Evolutionary conservation across 2,888 invertebrate genomes (phyloP).

Genomic region (Auanema sp.): DNA sequence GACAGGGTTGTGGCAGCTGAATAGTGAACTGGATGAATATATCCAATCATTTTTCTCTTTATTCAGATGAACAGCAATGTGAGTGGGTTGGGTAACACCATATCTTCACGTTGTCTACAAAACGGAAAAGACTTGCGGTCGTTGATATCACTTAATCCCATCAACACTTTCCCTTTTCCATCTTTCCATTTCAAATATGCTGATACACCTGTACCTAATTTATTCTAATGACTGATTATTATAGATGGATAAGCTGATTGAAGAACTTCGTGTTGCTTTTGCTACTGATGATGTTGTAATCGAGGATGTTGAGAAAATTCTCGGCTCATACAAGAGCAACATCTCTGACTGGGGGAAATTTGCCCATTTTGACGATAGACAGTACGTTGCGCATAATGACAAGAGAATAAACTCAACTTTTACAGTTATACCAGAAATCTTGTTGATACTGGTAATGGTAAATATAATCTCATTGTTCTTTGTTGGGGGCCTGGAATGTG

Average conservation of each 20-base stretch:
- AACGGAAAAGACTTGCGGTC: no score
- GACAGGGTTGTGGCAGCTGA: no score
- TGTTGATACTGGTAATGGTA: slow-evolving; percentile 69
- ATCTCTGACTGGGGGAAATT: slow-evolving; percentile 88
- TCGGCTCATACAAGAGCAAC: slow-evolving; percentile 81
- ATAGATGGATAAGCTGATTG: slow-evolving; percentile 41
- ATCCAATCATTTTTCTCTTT: no score
- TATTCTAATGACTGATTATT: no score
- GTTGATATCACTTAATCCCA: no score
- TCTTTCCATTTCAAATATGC: no score
- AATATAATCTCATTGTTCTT: slow-evolving; percentile 91
- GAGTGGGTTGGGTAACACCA: no score
- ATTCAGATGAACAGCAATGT: no score
- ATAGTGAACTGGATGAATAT: no score
- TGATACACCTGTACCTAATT: no score
- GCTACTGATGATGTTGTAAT: slow-evolving; percentile 80
- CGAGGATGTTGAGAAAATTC: slow-evolving; percentile 80
- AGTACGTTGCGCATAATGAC: slow-evolving; percentile 20
- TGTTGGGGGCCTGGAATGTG: slow-evolving; percentile 88
- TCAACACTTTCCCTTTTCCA: no score
- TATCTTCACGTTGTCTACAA: no score
- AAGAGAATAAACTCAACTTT: slow-evolving; percentile 32
- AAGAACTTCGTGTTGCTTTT: slow-evolving; percentile 37
- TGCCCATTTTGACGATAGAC: slow-evolving; percentile 86
- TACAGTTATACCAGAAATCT: slow-evolving; percentile 89